These are phyloP conservation scores for Pygoscelis adeliae DNA, from an alignment of 2,113 vertebrate species.

Conservation along the genomic window DNA sequence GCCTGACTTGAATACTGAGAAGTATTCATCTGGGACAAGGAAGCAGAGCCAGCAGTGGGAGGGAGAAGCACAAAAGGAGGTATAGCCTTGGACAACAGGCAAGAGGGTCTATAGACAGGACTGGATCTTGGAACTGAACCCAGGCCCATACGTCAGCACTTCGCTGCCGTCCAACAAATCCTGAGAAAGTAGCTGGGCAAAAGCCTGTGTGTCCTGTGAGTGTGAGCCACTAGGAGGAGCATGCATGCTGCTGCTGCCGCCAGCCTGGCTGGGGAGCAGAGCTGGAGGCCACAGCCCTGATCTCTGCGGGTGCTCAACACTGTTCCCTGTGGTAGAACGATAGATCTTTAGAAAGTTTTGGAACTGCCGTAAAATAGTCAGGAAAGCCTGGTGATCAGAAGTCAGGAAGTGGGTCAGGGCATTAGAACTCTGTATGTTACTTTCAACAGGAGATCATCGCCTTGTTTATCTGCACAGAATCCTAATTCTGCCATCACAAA, in stretches of 20 bases:
- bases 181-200: not conserved
- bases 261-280: not conserved
- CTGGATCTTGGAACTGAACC: slow-evolving; percentile 22
- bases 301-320: not conserved
- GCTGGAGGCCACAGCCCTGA: not conserved
- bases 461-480: not conserved
- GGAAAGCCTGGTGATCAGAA: not conserved
- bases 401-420: not conserved
- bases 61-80: slow-evolving; percentile 29
- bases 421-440: not conserved
- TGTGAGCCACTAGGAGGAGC: slow-evolving; percentile 35
- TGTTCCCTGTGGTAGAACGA: accelerated
- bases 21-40: slow-evolving; percentile 22
- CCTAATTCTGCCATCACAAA: not conserved
- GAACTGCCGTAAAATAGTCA: not conserved
- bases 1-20: slow-evolving; percentile 59
- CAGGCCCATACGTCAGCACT: not conserved
- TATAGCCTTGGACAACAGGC: not conserved
- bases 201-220: not conserved
- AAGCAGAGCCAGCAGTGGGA: slow-evolving; percentile 21
- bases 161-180: not conserved
- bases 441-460: not conserved
- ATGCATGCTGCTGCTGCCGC: not conserved
- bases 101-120: not conserved
- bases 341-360: not conserved